Conservation (phyloP, 64 coral and sea anemone genomes). For the Stichodactyla helianthus region DNA sequence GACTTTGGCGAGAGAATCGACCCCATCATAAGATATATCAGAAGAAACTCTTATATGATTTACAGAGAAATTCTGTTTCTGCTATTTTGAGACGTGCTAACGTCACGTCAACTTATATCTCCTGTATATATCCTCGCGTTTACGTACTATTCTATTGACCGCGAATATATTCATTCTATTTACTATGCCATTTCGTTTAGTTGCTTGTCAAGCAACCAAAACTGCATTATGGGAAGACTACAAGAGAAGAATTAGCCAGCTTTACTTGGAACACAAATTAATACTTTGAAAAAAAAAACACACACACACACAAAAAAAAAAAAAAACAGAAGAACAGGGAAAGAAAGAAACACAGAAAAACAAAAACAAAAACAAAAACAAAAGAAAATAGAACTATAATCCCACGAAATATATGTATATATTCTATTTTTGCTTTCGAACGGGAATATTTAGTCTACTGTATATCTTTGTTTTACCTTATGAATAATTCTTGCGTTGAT, state of each 20-base stretch:
- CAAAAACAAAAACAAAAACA: too few species aligned
- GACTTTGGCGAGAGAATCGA: constrained; percentile 4
- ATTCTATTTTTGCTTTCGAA: background rate
- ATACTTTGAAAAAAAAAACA: too few species aligned
- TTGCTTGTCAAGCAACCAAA: background rate
- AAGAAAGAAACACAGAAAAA: too few species aligned
- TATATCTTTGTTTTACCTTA: background rate
- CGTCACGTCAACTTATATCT: background rate
- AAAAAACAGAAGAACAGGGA: too few species aligned
- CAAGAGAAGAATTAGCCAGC: background rate
- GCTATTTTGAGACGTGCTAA: background rate
- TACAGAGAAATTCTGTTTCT: background rate
- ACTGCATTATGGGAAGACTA: background rate
- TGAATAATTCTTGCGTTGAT: background rate
- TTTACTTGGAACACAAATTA: too few species aligned
- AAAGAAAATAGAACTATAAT: too few species aligned
- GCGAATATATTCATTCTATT: background rate
- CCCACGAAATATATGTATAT: background rate
- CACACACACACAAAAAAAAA: too few species aligned
- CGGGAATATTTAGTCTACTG: background rate
- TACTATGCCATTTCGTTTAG: background rate
- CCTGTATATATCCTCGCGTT: background rate
- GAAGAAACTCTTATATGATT: too few species aligned
- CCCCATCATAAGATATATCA: background rate
- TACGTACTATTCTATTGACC: background rate